These are phyloP conservation scores for Hyperoodon ampullatus DNA, from an alignment of 2,113 vertebrate species.

Conservation along the genomic window DNA sequence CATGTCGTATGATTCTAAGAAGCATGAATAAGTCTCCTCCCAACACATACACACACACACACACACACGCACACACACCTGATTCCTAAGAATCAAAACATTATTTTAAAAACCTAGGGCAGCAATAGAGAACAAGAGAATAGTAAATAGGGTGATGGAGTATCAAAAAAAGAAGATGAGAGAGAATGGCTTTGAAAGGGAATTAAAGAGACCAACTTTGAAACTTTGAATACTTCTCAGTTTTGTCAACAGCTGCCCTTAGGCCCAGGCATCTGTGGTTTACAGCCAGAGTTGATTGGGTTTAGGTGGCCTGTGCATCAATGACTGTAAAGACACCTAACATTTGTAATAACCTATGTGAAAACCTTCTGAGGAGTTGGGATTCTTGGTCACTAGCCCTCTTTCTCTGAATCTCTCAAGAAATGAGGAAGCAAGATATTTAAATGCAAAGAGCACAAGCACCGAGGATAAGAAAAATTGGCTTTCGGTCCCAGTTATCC, in stretches of 20 bases:
- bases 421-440: constrained; percentile 2
- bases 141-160: background rate
- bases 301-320: background rate
- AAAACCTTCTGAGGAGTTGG: background rate
- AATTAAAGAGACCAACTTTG: background rate
- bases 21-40: background rate
- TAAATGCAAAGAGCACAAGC: background rate
- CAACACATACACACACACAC: background rate
- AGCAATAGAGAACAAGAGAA: background rate
- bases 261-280: background rate
- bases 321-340: background rate
- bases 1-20: background rate
- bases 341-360: background rate
- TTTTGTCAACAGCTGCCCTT: background rate
- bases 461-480: background rate
- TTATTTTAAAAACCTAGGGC: background rate
- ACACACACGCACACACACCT: background rate
- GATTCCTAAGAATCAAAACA: background rate
- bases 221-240: background rate
- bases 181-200: background rate
- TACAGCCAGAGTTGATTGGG: background rate
- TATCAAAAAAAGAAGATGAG: background rate
- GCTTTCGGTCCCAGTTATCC: background rate
- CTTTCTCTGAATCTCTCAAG: background rate
- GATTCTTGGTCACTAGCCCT: background rate